phyloP scores from a whole-genome alignment of 1,140 invertebrate genomes.

The Agrypnia vestita region DNA sequence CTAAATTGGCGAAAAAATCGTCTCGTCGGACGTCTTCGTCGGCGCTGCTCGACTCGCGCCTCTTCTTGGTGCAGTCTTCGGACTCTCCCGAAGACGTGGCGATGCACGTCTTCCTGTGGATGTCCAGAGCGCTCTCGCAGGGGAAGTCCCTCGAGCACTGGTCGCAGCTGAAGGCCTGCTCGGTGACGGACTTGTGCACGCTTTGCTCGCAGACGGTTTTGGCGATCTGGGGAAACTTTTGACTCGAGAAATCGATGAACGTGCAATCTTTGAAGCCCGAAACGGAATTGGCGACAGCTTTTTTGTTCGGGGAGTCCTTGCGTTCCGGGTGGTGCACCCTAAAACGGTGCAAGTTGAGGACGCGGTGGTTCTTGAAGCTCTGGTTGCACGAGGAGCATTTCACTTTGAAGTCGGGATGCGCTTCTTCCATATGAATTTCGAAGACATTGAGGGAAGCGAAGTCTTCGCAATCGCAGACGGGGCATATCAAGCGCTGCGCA shows the following conservation, averaged over 20 bases:
- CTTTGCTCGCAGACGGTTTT: constrained; percentile 82
- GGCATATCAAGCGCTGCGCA: constrained; percentile 70
- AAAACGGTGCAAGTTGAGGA: constrained; percentile 79
- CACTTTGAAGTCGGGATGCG: constrained; percentile 80
- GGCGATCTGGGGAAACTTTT: constrained; percentile 85
- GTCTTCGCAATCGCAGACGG: constrained; percentile 76
- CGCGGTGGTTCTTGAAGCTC: constrained; percentile 80
- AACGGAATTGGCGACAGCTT: constrained; percentile 64
- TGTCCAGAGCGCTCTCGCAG: constrained; percentile 79
- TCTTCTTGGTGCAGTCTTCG: constrained; percentile 57
- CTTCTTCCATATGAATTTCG: constrained; percentile 81
- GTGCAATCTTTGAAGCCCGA: constrained; percentile 83
- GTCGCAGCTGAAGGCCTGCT: constrained; percentile 81
- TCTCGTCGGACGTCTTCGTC: constrained; percentile 77
- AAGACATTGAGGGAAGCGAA: constrained; percentile 76
- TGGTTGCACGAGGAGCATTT: constrained; percentile 82
- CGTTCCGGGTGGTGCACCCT: constrained; percentile 74
- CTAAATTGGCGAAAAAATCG: constrained; percentile 86
- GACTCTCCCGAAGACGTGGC: constrained; percentile 60
- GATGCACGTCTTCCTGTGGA: constrained; percentile 77
- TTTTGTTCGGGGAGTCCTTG: constrained; percentile 61
- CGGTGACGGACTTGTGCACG: constrained; percentile 76
- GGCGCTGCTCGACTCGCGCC: constrained; percentile 62
- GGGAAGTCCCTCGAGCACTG: constrained; percentile 84
- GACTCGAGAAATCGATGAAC: constrained; percentile 84